Evolutionary conservation across 2,888 invertebrate genomes (phyloP), one percentile per base, ranked within the genome.

Genomic region (Drosophila borealis): DNA sequence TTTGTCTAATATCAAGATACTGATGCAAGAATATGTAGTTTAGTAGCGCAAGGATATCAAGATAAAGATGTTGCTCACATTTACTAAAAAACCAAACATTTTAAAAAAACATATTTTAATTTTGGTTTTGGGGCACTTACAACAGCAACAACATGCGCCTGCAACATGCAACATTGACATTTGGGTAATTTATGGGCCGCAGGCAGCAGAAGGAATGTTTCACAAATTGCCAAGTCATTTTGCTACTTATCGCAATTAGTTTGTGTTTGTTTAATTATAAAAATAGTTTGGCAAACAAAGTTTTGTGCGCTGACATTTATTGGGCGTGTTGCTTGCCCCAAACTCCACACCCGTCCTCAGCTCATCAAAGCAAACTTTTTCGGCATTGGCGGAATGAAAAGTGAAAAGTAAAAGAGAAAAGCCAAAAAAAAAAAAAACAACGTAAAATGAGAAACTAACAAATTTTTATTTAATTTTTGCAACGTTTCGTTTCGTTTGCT

Each of bases 401-500:
- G 63, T 67, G 70, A 74, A 81, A 69, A 67, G 42, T 50, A 70
- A 72, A 74, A 34, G 41, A 5, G 21, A 33, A 11, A 34, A 19
- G 17, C 17, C 13, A 54, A 42, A 19, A 11, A n/a, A 36, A 37
- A 60, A 69, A 62, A 63, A 66, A 33, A 29, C 29, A 29, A 25
- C 9, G 10, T 8, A 70, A 55, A 78, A 59, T 53, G 55, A 50
- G 49, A 69, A 78, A 74, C 65, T 78, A 70, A 54, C 45, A 81
- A 29, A 88, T 70, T 88, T 78, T 70, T 81, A 87, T 85, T 85
- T 81, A 76, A 75, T 76, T 81, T 87, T 65, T 63, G 56, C 66
- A 36, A 64, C 88, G 71, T 77, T 80, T 70, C 88, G 85, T 81
- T 85, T 86, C 88, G 88, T 88, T 88, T 86, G 87, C 78, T 83